Conservation (phyloP, 1,140 invertebrate species). For the Drosophila guanche region DNA sequence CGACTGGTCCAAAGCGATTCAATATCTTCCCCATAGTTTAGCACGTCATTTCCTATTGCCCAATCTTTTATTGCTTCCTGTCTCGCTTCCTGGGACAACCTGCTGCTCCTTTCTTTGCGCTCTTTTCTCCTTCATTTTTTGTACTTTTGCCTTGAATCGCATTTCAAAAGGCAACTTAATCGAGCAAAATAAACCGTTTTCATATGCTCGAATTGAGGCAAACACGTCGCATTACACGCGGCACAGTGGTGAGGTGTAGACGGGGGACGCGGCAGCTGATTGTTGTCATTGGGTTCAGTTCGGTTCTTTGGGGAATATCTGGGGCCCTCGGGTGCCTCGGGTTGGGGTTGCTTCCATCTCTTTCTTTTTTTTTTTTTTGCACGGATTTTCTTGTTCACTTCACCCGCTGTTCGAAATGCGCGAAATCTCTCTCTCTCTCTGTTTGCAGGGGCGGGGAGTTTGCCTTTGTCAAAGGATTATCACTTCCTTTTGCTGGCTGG, state of each 20-base stretch:
- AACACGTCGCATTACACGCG: slow-evolving; percentile 74
- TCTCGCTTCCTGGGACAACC: slow-evolving; percentile 64
- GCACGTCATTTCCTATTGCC: slow-evolving; percentile 27
- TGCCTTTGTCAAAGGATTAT: slow-evolving; percentile 81
- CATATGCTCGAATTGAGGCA: slow-evolving; percentile 80
- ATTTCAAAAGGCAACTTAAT: slow-evolving; percentile 80
- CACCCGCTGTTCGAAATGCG: slow-evolving; percentile 71
- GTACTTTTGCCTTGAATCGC: slow-evolving; percentile 43
- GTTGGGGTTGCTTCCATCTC: slow-evolving; percentile 3
- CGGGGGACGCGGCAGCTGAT: slow-evolving; percentile 1
- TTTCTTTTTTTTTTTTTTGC: slow-evolving; percentile 26
- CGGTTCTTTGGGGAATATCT: slow-evolving; percentile 60
- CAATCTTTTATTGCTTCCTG: slow-evolving; percentile 72
- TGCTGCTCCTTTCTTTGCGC: slow-evolving; percentile 1
- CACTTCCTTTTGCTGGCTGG: slow-evolving; percentile 52
- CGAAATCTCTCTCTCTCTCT: slow-evolving; percentile 54
- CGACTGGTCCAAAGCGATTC: slow-evolving; percentile 45
- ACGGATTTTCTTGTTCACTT: slow-evolving; percentile 57
- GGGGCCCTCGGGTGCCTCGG: slow-evolving; percentile 8
- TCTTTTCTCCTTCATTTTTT: slow-evolving; percentile 4
- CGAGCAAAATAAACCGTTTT: slow-evolving; percentile 83
- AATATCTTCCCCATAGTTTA: slow-evolving; percentile 55
- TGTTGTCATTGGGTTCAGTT: slow-evolving; percentile 49
- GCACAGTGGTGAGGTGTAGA: slow-evolving; percentile 1
- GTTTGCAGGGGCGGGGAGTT: slow-evolving; percentile 9